Percentiles rank a stretch among this genome's conserved stretches.
Conservation (phyloP, 1,140 invertebrate genomes). For the Harlomillsia oculata region DNA sequence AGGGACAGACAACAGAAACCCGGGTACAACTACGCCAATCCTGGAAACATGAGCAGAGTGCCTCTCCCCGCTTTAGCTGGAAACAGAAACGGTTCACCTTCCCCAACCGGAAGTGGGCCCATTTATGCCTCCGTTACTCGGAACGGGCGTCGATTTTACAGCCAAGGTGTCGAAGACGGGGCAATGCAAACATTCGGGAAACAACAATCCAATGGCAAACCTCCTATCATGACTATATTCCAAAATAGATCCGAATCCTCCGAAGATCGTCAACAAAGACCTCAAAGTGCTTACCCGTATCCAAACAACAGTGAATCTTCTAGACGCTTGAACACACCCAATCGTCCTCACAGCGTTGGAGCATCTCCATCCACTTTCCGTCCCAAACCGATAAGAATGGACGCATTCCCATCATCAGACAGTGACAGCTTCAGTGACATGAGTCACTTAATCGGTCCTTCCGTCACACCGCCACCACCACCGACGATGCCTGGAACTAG, state of each 20-base stretch:
- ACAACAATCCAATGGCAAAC: background rate
- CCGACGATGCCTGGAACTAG: constrained; percentile 14
- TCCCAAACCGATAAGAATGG: constrained; percentile 13
- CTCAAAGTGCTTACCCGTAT: background rate
- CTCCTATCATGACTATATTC: background rate
- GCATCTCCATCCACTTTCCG: no score
- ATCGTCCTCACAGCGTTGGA: no score
- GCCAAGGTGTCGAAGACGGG: background rate
- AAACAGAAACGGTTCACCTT: background rate
- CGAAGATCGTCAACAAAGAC: background rate
- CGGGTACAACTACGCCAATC: background rate
- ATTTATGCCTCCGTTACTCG: constrained; percentile 29
- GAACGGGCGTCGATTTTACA: constrained; percentile 1
- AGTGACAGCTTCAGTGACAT: constrained; percentile 31
- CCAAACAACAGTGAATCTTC: background rate
- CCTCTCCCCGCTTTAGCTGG: no score
- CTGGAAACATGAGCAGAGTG: background rate
- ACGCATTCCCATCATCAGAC: constrained; percentile 29
- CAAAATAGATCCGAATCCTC: background rate
- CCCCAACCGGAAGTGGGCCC: constrained; percentile 4
- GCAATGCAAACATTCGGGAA: background rate
- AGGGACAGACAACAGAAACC: background rate
- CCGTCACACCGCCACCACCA: constrained; percentile 11
- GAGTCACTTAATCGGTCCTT: background rate
- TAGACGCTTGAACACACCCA: background rate